Evolutionary conservation across 1,140 invertebrate species (phyloP), one percentile per base, ranked within the genome.

Genomic region (Saxidomus purpurata): DNA sequence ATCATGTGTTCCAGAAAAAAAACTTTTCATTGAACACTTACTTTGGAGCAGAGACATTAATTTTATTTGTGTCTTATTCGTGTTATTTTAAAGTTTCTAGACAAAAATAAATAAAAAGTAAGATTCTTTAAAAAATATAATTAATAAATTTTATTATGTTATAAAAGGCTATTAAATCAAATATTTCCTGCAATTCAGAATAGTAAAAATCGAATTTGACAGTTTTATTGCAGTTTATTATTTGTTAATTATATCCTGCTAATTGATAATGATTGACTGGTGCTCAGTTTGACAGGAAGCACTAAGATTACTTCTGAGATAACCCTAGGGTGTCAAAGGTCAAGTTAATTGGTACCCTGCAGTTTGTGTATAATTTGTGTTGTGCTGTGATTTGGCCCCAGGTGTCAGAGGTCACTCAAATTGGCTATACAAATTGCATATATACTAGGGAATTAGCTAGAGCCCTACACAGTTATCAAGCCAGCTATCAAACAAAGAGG

Each of bases 231-330:
- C 55, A 19, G 3, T 52, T 80, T 55, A 38, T 31, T 28, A 31
- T 80, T 80, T 19, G 19, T 67, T 34, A 67, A 38, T 63, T 82
- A 13, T 13, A 25, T 11, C 13, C n/a, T n/a, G n/a, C n/a, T 40
- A 34, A 63, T 82, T 82, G n/a, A 13, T 52, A 17, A 52, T 55
- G 49, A 8, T 43, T 67, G 61, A 82, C 61, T 67, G 80, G 80
- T 67, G 59, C 76, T 79, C 76, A 79, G n/a, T 52, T 55, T 36
- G 47, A 31, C 76, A 79, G 17, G 1, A 19, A 34, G 25, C 76
- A 52, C 6, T 79, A 38, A 36, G 31, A 79, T 79, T 52, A 8
- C 38, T 31, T 77, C 43, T 77, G 40, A 49, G 4, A 25, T 49
- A 36, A 19, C 47, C 76, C 36, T 40, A 8, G 1, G 40, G 71